phyloP scores from a whole-genome alignment of 92 coral and sea anemone genomes.

The Palythoa grandis region DNA sequence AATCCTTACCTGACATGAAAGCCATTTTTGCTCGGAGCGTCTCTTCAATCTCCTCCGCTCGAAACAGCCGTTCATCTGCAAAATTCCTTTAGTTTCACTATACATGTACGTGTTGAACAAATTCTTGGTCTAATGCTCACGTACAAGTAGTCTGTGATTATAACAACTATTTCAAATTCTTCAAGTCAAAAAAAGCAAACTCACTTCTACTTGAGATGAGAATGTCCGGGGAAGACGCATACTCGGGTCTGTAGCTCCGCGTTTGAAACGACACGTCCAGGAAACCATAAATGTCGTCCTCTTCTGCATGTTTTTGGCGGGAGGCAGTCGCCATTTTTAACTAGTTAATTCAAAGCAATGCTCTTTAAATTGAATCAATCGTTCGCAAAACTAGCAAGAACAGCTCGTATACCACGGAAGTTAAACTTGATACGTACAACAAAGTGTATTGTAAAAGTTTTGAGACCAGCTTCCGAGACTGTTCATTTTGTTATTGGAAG shows the following conservation, averaged over 20 bases:
- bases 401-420: conserved; percentile 5
- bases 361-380: not conserved
- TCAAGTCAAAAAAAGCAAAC: conserved; percentile 19
- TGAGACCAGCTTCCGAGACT: not conserved
- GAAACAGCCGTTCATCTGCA: conserved; percentile 62
- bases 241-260: conserved; percentile 88
- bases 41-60: conserved; percentile 74
- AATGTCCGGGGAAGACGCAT: conserved; percentile 75
- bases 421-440: conserved; percentile 24
- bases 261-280: conserved; percentile 87
- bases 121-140: conserved; percentile 38
- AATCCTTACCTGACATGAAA: conserved; percentile 67
- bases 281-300: conserved; percentile 73
- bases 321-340: conserved; percentile 47
- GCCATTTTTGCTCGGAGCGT: conserved; percentile 74
- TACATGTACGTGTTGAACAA: not conserved
- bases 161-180: conserved; percentile 12
- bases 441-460: not conserved
- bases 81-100: conserved; percentile 8
- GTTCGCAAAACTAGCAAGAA: conserved; percentile 5
- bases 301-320: conserved; percentile 49
- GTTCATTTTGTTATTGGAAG: conserved; percentile 19
- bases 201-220: conserved; percentile 68
- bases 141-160: not conserved
- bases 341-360: conserved; percentile 13